Evolutionary conservation across 2,888 invertebrate species (phyloP), one percentile per base, ranked within the genome.

Genomic region (Sminthurides aquaticus): DNA sequence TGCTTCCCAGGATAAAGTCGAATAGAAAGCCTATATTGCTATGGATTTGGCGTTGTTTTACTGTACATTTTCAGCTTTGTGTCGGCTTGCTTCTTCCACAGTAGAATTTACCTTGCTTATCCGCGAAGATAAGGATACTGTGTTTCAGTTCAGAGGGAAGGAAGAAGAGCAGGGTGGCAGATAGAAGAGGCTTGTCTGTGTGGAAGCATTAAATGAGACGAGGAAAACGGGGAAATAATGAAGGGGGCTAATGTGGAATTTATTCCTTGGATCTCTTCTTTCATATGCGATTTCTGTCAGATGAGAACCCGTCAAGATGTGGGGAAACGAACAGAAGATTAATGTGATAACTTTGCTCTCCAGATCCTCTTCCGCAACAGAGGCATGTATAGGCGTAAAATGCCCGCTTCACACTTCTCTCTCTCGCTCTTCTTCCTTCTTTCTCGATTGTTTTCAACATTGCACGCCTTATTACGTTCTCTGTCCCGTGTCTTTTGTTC

Each of bases 251-350:
- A 67, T 67, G 67, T 63, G 60, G 63, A 67, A 67, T 67, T 67
- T 67, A 63, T 67, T 67, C 63, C 55, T 60, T 34, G 57, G 60
- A 54, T 66, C 66, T 66, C 66, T 55, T 59, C 67, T 67, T 67
- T 67, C 67, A 67, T 67, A 67, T 67, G 67, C 60, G 63, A 63
- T 67, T 67, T 63, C 62, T 66, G 62, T 52, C 57, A 54, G 62
- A 65, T 29, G 57, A 66, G 67, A 72, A 66, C 68, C 70, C 69
- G 70, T 72, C 72, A 72, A 70, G 72, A 69, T 72, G 72, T 69
- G 71, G 72, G 70, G 70, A 72, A 72, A 71, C 67, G 70, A 70
- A 63, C 65, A 62, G 71, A 71, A 71, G 71, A 71, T 71, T 71
- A 72, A 72, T 72, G 72, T 69, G 72, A 72, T 72, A 72, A 72